phyloP scores from a whole-genome alignment of 2,888 invertebrate species.

The Anticlea derivata region DNA sequence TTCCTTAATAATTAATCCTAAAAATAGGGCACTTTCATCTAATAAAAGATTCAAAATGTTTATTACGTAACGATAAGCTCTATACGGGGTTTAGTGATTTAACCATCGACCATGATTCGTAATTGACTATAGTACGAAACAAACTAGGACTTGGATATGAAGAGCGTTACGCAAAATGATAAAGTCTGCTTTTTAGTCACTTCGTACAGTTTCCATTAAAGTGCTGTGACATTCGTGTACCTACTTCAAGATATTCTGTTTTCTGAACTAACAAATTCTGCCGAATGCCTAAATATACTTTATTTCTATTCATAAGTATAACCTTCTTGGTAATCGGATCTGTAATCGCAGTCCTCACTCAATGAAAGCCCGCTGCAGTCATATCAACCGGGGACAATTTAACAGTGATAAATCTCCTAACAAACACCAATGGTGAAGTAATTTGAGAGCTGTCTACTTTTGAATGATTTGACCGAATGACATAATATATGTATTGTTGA shows the following conservation, averaged over 20 bases:
- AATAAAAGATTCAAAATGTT: conserved; percentile 52
- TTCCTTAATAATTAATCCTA: conserved; percentile 34
- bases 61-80: conserved; percentile 60
- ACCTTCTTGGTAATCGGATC: too few species aligned
- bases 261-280: too few species aligned
- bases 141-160: conserved; percentile 14
- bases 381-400: too few species aligned
- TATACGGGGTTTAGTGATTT: conserved; percentile 54
- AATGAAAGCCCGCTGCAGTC: too few species aligned
- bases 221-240: too few species aligned
- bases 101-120: conserved; percentile 48
- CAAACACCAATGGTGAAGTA: not conserved
- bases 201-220: too few species aligned
- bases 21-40: conserved; percentile 31
- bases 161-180: not conserved
- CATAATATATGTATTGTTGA: not conserved
- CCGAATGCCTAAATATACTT: too few species aligned
- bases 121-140: conserved; percentile 26
- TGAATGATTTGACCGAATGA: not conserved
- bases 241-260: too few species aligned
- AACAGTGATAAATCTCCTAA: conserved; percentile 1
- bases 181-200: not conserved
- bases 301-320: too few species aligned
- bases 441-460: not conserved
- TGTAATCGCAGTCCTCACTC: too few species aligned